Conservation (phyloP, 2,113 vertebrate genomes). For the Gadus chalcogrammus region DNA sequence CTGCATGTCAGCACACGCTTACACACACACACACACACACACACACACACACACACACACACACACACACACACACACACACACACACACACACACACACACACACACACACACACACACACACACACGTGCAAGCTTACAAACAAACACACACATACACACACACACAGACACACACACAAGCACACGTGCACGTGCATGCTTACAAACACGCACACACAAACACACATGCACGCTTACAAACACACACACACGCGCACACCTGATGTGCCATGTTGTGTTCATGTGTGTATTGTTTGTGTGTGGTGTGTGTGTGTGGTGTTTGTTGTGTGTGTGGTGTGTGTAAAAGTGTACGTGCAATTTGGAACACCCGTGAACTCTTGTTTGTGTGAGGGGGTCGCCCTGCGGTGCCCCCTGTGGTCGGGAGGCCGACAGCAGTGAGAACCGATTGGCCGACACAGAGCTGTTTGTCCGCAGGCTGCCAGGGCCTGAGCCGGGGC, state of each 20-base stretch:
- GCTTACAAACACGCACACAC: no score
- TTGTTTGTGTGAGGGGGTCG: background rate
- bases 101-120: background rate
- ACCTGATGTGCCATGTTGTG: no score
- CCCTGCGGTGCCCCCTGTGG: background rate
- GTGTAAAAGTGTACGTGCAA: background rate
- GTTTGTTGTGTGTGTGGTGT: background rate
- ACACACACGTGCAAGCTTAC: no score
- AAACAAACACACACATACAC: no score
- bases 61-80: background rate
- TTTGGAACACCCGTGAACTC: background rate
- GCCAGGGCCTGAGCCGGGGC: background rate
- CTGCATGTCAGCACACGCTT: background rate
- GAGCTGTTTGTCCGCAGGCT: background rate
- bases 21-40: background rate
- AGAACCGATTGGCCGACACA: background rate
- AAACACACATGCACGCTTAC: no score
- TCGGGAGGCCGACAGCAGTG: background rate
- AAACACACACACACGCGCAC: background rate
- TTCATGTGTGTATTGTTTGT: no score
- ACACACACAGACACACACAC: no score
- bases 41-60: constrained; percentile 8
- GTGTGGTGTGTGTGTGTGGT: background rate
- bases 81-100: background rate
- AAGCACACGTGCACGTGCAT: no score